Evolutionary conservation across 1,140 invertebrate genomes (phyloP).

Genomic region (Hyles vespertilio): DNA sequence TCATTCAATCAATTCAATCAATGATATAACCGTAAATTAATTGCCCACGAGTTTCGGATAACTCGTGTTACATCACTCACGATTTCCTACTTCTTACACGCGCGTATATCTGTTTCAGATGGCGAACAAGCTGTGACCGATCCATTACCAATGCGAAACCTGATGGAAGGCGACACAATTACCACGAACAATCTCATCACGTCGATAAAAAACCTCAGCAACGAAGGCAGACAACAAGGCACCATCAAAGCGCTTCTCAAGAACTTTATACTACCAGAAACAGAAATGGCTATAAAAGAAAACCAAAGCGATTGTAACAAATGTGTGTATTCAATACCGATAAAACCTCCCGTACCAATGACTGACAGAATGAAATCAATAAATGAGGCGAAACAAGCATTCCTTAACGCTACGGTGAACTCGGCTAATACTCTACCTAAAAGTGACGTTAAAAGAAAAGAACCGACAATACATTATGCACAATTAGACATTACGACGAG

Average conservation of each 20-base stretch:
- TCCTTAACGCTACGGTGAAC: conserved; percentile 51
- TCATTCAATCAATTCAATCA: conserved; percentile 1
- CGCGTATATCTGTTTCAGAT: conserved; percentile 54
- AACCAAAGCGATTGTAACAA: conserved; percentile 47
- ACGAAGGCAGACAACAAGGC: conserved; percentile 49
- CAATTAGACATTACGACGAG: conserved; percentile 59
- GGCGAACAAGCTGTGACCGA: conserved; percentile 58
- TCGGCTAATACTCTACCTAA: conserved; percentile 15
- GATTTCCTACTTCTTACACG: neutral
- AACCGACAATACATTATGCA: conserved; percentile 61
- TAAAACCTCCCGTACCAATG: conserved; percentile 38
- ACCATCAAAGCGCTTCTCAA: conserved; percentile 57
- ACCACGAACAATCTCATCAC: conserved; percentile 49
- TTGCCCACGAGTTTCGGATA: neutral
- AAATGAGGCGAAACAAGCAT: conserved; percentile 55
- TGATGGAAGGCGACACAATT: conserved; percentile 62
- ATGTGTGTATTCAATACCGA: conserved; percentile 56
- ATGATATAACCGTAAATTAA: conserved; percentile 12
- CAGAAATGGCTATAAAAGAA: conserved; percentile 65
- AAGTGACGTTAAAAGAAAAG: conserved; percentile 23
- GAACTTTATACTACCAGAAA: conserved; percentile 58
- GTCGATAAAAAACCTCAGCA: conserved; percentile 50
- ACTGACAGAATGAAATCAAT: conserved; percentile 48
- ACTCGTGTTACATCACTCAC: neutral
- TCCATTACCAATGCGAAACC: conserved; percentile 57